A percentile compares a stretch with the other conserved stretches of the same genome.
Conservation (phyloP, 2,113 vertebrate genomes). For the Silurus asotus region DNA sequence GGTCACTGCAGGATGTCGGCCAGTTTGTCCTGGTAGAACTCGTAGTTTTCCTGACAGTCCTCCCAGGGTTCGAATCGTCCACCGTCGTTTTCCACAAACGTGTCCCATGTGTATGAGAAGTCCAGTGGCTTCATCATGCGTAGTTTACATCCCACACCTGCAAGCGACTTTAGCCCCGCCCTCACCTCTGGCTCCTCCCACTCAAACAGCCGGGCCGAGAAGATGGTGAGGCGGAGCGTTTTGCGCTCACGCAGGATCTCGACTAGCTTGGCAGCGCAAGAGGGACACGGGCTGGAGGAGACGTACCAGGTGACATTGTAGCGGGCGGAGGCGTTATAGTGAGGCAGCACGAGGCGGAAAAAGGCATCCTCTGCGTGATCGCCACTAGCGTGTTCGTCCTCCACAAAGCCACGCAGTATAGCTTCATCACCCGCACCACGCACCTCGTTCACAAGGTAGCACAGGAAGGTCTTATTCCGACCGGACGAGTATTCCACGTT, state of each 20-base stretch:
- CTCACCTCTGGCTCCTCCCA: constrained; percentile 90
- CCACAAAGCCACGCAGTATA: constrained; percentile 80
- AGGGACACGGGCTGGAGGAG: constrained; percentile 87
- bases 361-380: constrained; percentile 88
- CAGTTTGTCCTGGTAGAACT: constrained; percentile 88
- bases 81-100: constrained; percentile 90
- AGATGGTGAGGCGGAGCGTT: constrained; percentile 79
- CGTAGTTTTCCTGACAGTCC: constrained; percentile 93
- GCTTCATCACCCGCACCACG: constrained; percentile 59
- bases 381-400: constrained; percentile 80
- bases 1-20: constrained; percentile 81
- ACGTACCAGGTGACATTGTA: constrained; percentile 88
- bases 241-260: constrained; percentile 74
- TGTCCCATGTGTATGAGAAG: constrained; percentile 91
- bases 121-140: constrained; percentile 93
- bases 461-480: constrained; percentile 94
- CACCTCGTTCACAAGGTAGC: constrained; percentile 82
- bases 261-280: constrained; percentile 78
- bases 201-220: constrained; percentile 86
- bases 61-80: constrained; percentile 87
- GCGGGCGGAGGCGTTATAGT: constrained; percentile 68
- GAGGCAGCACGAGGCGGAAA: constrained; percentile 78
- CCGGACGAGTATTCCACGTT: constrained; percentile 96
- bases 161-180: constrained; percentile 76
- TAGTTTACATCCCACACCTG: constrained; percentile 83